Percentiles rank a stretch among this genome's conserved stretches.
Conservation (phyloP, 2,888 invertebrate genomes). For the Melanostoma mellinum region DNA sequence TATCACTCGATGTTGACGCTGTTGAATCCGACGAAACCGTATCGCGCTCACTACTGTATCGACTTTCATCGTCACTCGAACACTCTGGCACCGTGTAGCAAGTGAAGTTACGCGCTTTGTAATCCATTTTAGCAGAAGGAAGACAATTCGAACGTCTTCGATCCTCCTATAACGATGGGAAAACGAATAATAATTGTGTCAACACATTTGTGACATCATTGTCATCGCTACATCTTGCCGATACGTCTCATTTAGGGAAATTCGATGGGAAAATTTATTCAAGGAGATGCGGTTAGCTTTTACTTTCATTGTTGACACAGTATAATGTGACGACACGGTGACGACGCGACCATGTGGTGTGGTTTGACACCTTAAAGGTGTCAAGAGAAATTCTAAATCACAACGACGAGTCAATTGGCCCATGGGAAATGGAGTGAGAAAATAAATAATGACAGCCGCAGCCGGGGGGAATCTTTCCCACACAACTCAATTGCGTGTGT, state of each 20-base stretch:
- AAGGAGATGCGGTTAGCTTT: constrained; percentile 26
- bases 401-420: no score
- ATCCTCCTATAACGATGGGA: constrained; percentile 1
- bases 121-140: constrained; percentile 74
- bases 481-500: no score
- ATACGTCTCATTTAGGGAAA: constrained; percentile 39
- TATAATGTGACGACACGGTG: constrained; percentile 22
- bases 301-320: constrained; percentile 24
- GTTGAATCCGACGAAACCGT: constrained; percentile 75
- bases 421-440: no score
- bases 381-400: background rate
- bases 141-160: constrained; percentile 25
- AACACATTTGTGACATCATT: constrained; percentile 42
- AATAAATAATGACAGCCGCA: no score
- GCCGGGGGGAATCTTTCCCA: no score
- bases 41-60: constrained; percentile 68
- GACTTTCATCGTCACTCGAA: constrained; percentile 75
- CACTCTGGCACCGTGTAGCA: constrained; percentile 81
- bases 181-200: constrained; percentile 24
- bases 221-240: constrained; percentile 3
- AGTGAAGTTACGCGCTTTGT: constrained; percentile 78
- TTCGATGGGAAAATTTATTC: constrained; percentile 48
- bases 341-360: background rate
- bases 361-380: constrained; percentile 43
- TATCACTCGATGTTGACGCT: constrained; percentile 78